A percentile compares a stretch with the other conserved stretches of the same genome.
These are phyloP conservation scores for Argyra leucocephala DNA, from an alignment of 2,888 invertebrate genomes.

Conservation along the genomic window DNA sequence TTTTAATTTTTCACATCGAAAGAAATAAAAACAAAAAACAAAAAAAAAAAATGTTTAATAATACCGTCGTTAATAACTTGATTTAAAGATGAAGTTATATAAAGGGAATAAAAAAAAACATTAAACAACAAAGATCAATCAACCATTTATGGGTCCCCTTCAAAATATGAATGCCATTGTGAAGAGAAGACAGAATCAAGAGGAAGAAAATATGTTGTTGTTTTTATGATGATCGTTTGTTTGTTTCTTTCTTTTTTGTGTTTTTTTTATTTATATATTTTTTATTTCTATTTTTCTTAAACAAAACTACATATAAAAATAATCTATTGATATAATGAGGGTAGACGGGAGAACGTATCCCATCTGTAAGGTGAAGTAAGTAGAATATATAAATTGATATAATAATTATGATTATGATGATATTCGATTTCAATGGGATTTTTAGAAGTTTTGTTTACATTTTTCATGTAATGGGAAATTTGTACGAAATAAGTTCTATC, in stretches of 20 bases:
- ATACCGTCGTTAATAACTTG: conserved; percentile 1
- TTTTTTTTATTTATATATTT: not conserved
- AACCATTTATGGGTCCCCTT: not conserved
- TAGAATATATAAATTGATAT: too few species aligned
- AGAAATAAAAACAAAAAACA: too few species aligned
- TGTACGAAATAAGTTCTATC: too few species aligned
- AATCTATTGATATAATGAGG: too few species aligned
- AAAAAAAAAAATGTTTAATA: not conserved
- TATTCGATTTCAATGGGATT: not conserved
- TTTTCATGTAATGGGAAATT: too few species aligned
- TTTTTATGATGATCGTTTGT: not conserved
- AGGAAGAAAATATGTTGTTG: not conserved
- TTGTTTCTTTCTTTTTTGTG: not conserved
- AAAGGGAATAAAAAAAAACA: not conserved
- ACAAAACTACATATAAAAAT: too few species aligned
- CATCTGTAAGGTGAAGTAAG: too few species aligned
- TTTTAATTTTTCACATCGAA: too few species aligned
- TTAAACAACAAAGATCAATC: not conserved
- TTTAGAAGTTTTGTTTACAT: not conserved
- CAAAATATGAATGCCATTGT: not conserved
- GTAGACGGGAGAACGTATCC: too few species aligned
- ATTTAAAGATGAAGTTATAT: not conserved
- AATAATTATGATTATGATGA: too few species aligned
- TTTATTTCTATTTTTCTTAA: not conserved
- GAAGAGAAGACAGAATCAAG: not conserved